Base-by-base conservation (phyloP, 2,113 vertebrate genomes). In the Hypocryptadius cinnamomeus region DNA sequence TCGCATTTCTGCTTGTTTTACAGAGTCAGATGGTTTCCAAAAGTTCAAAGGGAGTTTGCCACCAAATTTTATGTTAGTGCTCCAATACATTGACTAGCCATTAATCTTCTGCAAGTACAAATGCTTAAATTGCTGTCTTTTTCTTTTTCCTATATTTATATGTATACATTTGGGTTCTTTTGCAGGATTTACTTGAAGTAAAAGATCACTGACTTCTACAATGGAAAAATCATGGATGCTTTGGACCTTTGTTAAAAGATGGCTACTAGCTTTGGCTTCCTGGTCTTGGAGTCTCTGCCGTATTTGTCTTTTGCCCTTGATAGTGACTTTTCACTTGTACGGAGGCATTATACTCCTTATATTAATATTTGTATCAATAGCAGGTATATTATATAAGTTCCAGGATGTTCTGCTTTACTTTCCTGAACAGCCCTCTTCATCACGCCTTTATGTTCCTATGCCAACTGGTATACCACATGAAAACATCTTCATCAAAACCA, bases 201-300 rank as follows among this genome's bases (percentile, higher is more conserved):
- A 96, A 92, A 95, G 86, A 94, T 90, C 91, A 80, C 72, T 92
- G 92, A 96, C 92, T 93, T 94, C 97, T 95, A 98, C 97, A 87
- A 99, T 99, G 99, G 99, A 99, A 98, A 99, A 99, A 97, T 98
- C 98, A 95, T 99, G 99, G 99, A 98, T 98, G 98, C 97, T 99
- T 93, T 99, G 99, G 98, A 98, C 97, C 91, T 97, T 98, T 83
- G 65, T 98, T 87, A 98, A 99, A 97, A 98, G 98, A 88, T 99
- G 98, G 96, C 97, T 99, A 5, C 96, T 99, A 91, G 97, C 98
- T 70, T 93, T 99, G 95, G 98, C 97, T 85, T 99, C 99, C 12
- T 99, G 99, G 99, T 98, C 98, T 51, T 99, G 99, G 99, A 98
- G 98, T 79, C 98, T 99, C 76, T 99, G 99, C 94, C 98, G 99